Conservation (phyloP, 2,888 invertebrate genomes). For the Teleogryllus oceanicus region DNA sequence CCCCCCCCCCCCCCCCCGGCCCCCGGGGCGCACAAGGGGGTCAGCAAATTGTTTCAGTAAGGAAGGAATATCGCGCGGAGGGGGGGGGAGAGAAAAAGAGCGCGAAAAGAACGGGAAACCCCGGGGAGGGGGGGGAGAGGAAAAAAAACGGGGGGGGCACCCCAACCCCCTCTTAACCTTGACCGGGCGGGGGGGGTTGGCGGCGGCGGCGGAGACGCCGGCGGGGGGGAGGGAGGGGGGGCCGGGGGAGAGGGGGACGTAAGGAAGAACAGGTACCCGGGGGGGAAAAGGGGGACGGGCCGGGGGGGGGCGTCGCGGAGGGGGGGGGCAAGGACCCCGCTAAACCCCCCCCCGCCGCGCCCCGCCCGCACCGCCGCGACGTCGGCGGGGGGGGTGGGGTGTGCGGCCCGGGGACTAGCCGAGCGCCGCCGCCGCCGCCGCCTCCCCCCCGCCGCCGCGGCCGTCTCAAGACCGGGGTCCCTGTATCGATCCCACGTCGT, state of each 20-base stretch:
- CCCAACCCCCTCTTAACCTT: background rate
- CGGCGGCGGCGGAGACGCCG: background rate
- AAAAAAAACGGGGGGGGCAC: background rate
- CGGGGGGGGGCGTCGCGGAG: background rate
- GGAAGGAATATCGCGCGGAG: slow-evolving; percentile 1
- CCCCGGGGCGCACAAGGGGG: background rate
- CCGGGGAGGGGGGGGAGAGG: background rate
- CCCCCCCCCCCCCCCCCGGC: background rate
- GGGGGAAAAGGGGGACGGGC: background rate
- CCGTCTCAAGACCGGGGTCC: slow-evolving; percentile 5
- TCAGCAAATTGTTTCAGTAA: background rate
- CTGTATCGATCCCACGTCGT: slow-evolving; percentile 4
- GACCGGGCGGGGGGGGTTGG: background rate
- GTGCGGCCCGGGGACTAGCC: background rate
- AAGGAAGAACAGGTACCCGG: slow-evolving; percentile 4
- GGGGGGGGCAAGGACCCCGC: background rate
- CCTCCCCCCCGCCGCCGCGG: background rate
- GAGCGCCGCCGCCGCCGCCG: background rate
- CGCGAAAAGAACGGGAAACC: background rate
- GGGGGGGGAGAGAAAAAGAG: background rate
- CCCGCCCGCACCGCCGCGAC: background rate
- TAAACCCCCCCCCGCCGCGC: background rate
- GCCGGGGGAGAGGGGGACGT: background rate
- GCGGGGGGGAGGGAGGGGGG: too few relatives aligned
- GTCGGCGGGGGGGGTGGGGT: background rate